These are phyloP conservation scores for Thumatha senex DNA, from an alignment of 2,888 invertebrate genomes.

Conservation along the genomic window DNA sequence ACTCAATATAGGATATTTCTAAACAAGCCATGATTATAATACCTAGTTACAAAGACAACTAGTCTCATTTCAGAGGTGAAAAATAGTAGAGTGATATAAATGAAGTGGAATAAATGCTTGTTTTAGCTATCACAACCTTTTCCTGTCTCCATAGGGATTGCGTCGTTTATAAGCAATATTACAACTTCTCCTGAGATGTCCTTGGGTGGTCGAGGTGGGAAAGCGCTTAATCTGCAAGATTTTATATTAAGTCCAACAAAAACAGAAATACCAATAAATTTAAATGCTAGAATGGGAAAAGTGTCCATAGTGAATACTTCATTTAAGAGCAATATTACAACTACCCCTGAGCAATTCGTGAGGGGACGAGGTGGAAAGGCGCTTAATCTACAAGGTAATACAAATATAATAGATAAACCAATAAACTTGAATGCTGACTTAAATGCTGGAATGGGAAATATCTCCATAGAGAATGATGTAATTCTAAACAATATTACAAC, in stretches of 20 bases:
- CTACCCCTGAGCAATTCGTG: not conserved
- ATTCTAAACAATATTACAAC: constrained; percentile 1
- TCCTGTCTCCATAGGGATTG: constrained; percentile 10
- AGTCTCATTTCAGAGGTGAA: not conserved
- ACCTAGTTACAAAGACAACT: not conserved
- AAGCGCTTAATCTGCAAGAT: constrained; percentile 5
- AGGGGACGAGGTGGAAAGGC: constrained; percentile 3
- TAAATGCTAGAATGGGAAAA: not conserved
- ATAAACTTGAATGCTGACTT: too few species aligned
- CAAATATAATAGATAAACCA: not conserved
- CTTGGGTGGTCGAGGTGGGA: not conserved
- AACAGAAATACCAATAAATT: not conserved
- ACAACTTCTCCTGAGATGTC: not conserved
- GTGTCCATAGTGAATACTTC: constrained; percentile 4
- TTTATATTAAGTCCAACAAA: not conserved
- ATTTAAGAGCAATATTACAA: constrained; percentile 1
- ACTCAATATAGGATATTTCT: too few species aligned
- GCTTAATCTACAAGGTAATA: not conserved
- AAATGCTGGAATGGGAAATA: not conserved
- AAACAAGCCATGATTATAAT: too few species aligned
- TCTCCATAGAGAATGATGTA: constrained; percentile 5
- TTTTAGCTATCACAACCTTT: constrained; percentile 4
- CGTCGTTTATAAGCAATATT: constrained; percentile 1
- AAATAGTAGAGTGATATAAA: too few species aligned
- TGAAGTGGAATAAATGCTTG: not conserved